Evolutionary conservation across 2,113 vertebrate genomes (phyloP).

Genomic region (Nesoenas mayeri): DNA sequence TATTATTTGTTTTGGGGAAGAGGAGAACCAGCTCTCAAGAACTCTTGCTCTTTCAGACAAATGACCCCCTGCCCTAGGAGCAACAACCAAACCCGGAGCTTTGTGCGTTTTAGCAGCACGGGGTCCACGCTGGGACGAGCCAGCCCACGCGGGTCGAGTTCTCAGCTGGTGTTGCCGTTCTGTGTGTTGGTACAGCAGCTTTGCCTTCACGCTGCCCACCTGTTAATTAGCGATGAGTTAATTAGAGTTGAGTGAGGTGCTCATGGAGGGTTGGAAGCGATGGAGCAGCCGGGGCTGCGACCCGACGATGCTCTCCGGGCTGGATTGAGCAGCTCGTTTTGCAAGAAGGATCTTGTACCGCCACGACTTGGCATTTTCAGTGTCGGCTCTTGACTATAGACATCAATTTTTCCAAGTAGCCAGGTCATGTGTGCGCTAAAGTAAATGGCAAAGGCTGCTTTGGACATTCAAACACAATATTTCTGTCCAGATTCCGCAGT

Average conservation of each 20-base stretch:
- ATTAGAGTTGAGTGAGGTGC: too few species aligned
- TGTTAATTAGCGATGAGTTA: not conserved
- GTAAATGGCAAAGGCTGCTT: not conserved
- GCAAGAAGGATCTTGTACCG: not conserved
- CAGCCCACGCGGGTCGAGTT: fast-evolving
- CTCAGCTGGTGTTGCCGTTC: not conserved
- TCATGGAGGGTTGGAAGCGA: not conserved
- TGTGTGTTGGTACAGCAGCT: not conserved
- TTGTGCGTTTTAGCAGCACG: fast-evolving
- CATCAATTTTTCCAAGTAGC: not conserved
- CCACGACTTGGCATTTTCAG: not conserved
- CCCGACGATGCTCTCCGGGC: not conserved
- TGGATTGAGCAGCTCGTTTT: not conserved
- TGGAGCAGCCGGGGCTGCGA: not conserved
- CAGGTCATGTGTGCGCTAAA: not conserved
- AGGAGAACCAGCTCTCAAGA: not conserved
- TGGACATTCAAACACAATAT: not conserved
- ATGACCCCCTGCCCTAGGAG: not conserved
- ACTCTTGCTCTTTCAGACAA: not conserved
- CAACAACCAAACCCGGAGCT: not conserved
- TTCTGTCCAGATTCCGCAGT: fast-evolving
- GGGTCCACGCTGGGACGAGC: fast-evolving
- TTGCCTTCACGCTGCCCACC: not conserved
- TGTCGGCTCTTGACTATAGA: fast-evolving
- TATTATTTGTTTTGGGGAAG: not conserved